Evolutionary conservation across 2,888 invertebrate species (phyloP).

Genomic region (Tryphoninae sp.): DNA sequence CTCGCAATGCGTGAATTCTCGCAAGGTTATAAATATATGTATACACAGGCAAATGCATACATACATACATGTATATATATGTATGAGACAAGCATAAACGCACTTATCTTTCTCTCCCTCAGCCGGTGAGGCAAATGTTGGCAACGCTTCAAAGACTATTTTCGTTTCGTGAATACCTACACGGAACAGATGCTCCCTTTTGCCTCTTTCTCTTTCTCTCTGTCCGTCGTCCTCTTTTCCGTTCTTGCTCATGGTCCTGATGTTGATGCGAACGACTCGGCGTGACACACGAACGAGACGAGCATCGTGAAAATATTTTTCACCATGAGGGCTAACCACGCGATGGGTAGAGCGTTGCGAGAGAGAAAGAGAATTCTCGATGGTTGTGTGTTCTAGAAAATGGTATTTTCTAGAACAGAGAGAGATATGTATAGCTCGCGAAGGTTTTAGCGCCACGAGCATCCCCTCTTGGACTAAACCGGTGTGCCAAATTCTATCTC

Average conservation of each 20-base stretch:
- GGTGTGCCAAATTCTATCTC: slow-evolving; percentile 22
- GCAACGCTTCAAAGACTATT: slow-evolving; percentile 75
- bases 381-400: slow-evolving; percentile 2
- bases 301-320: slow-evolving; percentile 38
- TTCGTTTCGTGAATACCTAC: slow-evolving; percentile 68
- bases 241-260: slow-evolving; percentile 12
- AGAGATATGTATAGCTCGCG: neutral
- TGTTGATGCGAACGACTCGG: slow-evolving; percentile 12
- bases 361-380: slow-evolving; percentile 6
- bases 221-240: neutral
- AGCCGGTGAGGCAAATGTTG: slow-evolving; percentile 68
- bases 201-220: slow-evolving; percentile 25
- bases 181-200: slow-evolving; percentile 63
- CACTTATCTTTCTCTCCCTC: slow-evolving; percentile 45
- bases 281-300: slow-evolving; percentile 17
- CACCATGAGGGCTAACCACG: neutral
- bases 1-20: slow-evolving; percentile 21
- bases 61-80: slow-evolving; percentile 27
- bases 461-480: neutral
- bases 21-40: slow-evolving; percentile 17
- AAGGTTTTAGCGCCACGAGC: slow-evolving; percentile 13
- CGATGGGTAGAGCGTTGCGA: slow-evolving; percentile 19
- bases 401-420: slow-evolving; percentile 29
- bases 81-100: slow-evolving; percentile 48
- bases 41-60: slow-evolving; percentile 26